phyloP scores from a whole-genome alignment of 2,113 vertebrate species.

The Chaetorhynchus papuensis region DNA sequence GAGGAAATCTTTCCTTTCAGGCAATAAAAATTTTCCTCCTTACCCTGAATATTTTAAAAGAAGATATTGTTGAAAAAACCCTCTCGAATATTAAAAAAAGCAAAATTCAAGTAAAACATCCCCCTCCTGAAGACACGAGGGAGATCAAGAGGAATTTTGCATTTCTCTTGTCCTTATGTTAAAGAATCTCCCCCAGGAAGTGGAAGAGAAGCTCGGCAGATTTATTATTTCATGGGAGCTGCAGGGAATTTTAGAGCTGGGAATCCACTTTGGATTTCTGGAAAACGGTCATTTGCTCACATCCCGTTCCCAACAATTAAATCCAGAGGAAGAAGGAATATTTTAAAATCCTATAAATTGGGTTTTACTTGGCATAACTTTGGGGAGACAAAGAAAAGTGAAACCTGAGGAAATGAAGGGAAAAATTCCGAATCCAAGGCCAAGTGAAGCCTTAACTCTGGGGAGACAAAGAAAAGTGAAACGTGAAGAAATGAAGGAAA shows the following conservation, averaged over 20 bases:
- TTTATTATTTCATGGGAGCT: not conserved
- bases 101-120: not conserved
- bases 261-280: not conserved
- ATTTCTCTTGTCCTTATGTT: not conserved
- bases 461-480: too few relatives aligned
- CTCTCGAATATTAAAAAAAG: not conserved
- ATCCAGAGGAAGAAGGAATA: not conserved
- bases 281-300: not conserved
- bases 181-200: not conserved
- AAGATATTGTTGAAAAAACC: not conserved
- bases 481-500: too few relatives aligned
- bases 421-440: not conserved
- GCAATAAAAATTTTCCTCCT: not conserved
- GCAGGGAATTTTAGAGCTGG: not conserved
- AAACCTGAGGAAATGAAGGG: not conserved
- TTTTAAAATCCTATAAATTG: not conserved
- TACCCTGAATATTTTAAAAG: not conserved
- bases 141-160: not conserved
- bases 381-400: not conserved
- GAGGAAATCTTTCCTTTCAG: not conserved
- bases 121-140: not conserved
- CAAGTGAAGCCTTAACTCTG: not conserved
- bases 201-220: not conserved
- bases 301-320: not conserved
- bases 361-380: not conserved